Conservation (phyloP, 2,888 invertebrate genomes). For the Anthrax anthrax region DNA sequence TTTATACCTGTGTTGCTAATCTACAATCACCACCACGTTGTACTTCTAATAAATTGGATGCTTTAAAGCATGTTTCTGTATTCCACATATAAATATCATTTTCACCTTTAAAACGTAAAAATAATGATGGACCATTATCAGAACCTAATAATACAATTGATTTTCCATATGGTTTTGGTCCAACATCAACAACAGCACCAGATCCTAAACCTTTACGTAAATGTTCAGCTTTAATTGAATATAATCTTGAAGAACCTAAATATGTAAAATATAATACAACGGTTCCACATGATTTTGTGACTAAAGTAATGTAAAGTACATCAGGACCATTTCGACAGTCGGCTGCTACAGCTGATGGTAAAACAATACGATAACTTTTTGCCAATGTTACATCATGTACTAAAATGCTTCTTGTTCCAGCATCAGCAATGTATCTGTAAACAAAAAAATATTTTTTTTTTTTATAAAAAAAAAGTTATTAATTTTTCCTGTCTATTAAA, state of each 20-base stretch:
- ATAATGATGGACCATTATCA: constrained; percentile 43
- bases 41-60: constrained; percentile 42
- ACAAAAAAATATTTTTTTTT: background rate
- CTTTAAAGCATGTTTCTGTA: constrained; percentile 40
- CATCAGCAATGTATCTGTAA: constrained; percentile 22
- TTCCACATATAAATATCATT: constrained; percentile 51
- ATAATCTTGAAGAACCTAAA: constrained; percentile 40
- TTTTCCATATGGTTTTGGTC: constrained; percentile 37
- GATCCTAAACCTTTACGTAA: constrained; percentile 39
- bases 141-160: constrained; percentile 44
- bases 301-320: constrained; percentile 43
- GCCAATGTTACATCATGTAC: constrained; percentile 39
- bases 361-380: constrained; percentile 41
- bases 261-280: constrained; percentile 43
- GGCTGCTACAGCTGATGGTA: constrained; percentile 39
- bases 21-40: constrained; percentile 44
- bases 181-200: constrained; percentile 43
- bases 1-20: constrained; percentile 43
- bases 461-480: background rate
- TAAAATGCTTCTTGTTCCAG: constrained; percentile 31
- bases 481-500: too few species aligned
- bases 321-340: constrained; percentile 32
- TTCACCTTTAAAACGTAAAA: constrained; percentile 47
- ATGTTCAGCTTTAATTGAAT: constrained; percentile 40
- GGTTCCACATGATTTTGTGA: constrained; percentile 37